Conservation (phyloP, 2,888 invertebrate species). For the Conchocele bisecta region DNA sequence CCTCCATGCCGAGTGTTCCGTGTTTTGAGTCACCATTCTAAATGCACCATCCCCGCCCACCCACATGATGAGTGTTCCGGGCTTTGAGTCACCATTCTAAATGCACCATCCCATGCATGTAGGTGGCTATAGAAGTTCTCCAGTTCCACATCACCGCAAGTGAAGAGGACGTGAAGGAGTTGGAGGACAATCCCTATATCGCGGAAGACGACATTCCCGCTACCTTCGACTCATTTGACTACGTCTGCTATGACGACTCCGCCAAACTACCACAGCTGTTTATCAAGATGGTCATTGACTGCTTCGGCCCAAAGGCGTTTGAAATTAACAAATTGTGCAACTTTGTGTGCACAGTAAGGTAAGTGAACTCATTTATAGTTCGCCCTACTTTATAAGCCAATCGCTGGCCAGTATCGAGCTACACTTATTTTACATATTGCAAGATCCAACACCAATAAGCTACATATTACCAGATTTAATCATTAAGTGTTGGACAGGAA, state of each 20-base stretch:
- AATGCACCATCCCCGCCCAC: neutral
- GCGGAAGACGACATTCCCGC: slow-evolving; percentile 57
- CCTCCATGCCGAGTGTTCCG: too few species aligned
- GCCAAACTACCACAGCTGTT: slow-evolving; percentile 65
- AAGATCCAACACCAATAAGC: too few species aligned
- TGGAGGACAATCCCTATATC: slow-evolving; percentile 47
- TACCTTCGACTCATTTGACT: slow-evolving; percentile 51
- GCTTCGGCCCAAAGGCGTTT: slow-evolving; percentile 61
- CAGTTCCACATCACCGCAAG: slow-evolving; percentile 65
- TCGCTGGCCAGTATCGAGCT: too few species aligned
- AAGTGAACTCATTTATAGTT: too few species aligned
- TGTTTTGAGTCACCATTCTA: too few species aligned
- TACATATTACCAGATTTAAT: too few species aligned
- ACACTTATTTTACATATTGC: too few species aligned
- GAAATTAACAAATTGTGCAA: slow-evolving; percentile 64
- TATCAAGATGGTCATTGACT: slow-evolving; percentile 58
- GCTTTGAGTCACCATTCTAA: neutral
- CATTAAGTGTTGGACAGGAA: too few species aligned
- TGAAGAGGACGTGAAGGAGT: slow-evolving; percentile 53
- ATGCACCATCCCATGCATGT: neutral
- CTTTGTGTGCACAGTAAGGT: slow-evolving; percentile 70
- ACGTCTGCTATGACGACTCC: slow-evolving; percentile 50
- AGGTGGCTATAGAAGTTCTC: slow-evolving; percentile 74
- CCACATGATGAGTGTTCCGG: neutral
- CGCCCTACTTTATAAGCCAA: too few species aligned